Evolutionary conservation across 2,797 vertebrate species (phyloP).

Genomic region (Ctenosaura bakeri): DNA sequence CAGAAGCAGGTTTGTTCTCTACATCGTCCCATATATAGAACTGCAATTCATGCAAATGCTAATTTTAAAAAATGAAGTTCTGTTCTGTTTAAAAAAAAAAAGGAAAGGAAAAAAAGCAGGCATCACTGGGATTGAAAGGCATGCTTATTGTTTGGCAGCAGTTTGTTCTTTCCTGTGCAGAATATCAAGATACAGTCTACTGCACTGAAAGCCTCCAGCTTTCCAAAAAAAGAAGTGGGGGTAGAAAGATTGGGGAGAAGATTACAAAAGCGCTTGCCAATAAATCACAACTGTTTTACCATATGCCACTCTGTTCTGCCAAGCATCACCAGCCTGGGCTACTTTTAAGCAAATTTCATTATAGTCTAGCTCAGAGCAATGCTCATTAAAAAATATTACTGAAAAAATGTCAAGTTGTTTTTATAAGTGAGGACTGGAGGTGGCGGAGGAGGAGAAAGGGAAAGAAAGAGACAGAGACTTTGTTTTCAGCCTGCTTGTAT

Average conservation of each 20-base stretch:
- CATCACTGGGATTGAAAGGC: slow-evolving; percentile 19
- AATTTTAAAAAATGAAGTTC: neutral
- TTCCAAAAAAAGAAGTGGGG: slow-evolving; percentile 77
- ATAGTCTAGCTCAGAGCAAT: slow-evolving; percentile 89
- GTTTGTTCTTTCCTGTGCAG: slow-evolving; percentile 76
- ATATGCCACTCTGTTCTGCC: slow-evolving; percentile 93
- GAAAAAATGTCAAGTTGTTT: slow-evolving; percentile 87
- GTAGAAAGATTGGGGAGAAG: neutral
- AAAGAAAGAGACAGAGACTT: slow-evolving; percentile 54
- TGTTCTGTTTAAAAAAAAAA: neutral
- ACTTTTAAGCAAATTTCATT: slow-evolving; percentile 94
- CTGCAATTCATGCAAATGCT: slow-evolving; percentile 8
- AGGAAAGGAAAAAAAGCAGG: neutral
- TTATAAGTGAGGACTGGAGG: slow-evolving; percentile 63
- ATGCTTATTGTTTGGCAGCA: slow-evolving; percentile 52
- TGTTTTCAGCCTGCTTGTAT: slow-evolving; percentile 72
- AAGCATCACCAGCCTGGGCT: slow-evolving; percentile 90
- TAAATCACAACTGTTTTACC: slow-evolving; percentile 93
- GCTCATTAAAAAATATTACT: slow-evolving; percentile 92
- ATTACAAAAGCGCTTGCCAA: slow-evolving; percentile 81
- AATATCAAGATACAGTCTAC: slow-evolving; percentile 82
- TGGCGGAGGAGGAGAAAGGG: neutral
- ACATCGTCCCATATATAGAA: neutral
- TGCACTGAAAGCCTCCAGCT: slow-evolving; percentile 84
- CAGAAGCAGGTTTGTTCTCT: neutral